phyloP scores from a whole-genome alignment of 2,888 invertebrate genomes.

The Acleris literana region DNA sequence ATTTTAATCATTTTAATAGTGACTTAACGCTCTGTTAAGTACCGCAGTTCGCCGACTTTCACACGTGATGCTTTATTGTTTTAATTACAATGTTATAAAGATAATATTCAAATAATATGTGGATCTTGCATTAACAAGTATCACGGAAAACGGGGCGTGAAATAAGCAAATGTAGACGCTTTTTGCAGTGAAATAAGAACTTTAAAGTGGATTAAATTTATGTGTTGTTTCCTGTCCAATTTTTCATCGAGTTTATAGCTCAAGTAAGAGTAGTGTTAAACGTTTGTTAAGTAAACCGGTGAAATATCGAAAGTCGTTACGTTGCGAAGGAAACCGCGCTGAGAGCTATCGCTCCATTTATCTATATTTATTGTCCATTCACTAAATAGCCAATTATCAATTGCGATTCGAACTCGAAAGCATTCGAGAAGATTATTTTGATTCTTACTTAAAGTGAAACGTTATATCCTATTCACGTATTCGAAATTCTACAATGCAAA shows the following conservation, averaged over 20 bases:
- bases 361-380: constrained; percentile 31
- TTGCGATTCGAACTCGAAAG: constrained; percentile 1
- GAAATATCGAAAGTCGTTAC: constrained; percentile 30
- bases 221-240: background rate
- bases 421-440: background rate
- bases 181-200: no score
- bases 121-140: no score
- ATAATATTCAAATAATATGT: constrained; percentile 24
- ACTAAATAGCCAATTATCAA: constrained; percentile 25
- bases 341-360: constrained; percentile 22
- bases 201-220: no score
- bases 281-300: constrained; percentile 9
- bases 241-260: background rate
- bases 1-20: constrained; percentile 49
- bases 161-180: no score
- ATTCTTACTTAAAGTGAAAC: background rate
- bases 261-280: constrained; percentile 3
- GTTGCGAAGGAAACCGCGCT: constrained; percentile 23
- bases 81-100: constrained; percentile 37
- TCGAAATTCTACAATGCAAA: no score
- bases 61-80: constrained; percentile 55
- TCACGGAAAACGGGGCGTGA: no score
- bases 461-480: no score
- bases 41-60: constrained; percentile 61
- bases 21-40: constrained; percentile 65